These are phyloP conservation scores for Brachynemurus nebulosus DNA, from an alignment of 2,888 invertebrate species.

Conservation along the genomic window DNA sequence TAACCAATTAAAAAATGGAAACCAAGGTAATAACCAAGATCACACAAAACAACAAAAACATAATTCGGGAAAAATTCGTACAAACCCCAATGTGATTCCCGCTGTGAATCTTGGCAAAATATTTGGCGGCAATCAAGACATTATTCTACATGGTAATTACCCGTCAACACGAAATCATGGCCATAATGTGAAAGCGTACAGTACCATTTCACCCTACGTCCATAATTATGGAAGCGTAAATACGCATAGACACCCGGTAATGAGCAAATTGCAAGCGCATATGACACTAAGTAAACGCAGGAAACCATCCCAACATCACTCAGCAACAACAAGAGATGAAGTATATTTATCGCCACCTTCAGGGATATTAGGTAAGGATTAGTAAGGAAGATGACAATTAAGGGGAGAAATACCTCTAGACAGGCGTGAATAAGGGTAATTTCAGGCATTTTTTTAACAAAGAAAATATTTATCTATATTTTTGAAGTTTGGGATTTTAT, in stretches of 20 bases:
- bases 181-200: neutral
- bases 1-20: too few species aligned
- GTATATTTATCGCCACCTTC: conserved; percentile 27
- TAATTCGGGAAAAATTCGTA: neutral
- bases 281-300: conserved; percentile 10
- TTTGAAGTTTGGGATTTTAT: too few species aligned
- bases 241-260: conserved; percentile 11
- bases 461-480: too few species aligned
- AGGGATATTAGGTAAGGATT: conserved; percentile 15
- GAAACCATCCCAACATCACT: conserved; percentile 19
- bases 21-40: neutral
- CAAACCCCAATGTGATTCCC: neutral
- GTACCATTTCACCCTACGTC: neutral
- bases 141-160: conserved; percentile 1
- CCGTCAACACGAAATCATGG: neutral
- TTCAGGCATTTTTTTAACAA: too few species aligned
- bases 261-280: conserved; percentile 13
- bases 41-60: conserved; percentile 1
- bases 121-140: conserved; percentile 2
- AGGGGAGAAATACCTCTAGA: too few species aligned
- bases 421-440: too few species aligned
- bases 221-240: neutral
- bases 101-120: neutral
- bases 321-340: conserved; percentile 28
- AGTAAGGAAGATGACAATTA: too few species aligned